These are phyloP conservation scores for Himantopus leucocephalus DNA, from an alignment of 2,113 vertebrate genomes.

Conservation along the genomic window DNA sequence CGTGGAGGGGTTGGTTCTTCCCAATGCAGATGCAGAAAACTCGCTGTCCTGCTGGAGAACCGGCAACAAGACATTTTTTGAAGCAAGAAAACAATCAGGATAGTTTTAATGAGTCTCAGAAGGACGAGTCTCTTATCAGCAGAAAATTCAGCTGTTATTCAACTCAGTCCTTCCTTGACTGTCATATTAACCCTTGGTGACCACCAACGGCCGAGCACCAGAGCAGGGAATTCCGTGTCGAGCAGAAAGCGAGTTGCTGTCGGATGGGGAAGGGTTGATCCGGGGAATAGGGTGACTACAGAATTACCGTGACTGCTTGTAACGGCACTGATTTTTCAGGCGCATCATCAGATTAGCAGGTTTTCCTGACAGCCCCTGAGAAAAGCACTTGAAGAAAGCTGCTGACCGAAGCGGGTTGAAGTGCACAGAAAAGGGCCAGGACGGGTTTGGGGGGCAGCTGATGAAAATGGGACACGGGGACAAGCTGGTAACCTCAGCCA, in stretches of 20 bases:
- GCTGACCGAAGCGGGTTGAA: too few relatives aligned
- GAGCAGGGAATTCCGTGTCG: background rate
- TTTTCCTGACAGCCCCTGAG: background rate
- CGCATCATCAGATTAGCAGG: background rate
- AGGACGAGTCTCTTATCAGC: background rate
- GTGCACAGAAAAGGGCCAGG: too few relatives aligned
- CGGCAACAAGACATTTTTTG: background rate
- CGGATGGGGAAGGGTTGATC: background rate
- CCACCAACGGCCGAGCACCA: fast-evolving
- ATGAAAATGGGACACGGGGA: too few relatives aligned
- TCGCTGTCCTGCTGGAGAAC: background rate
- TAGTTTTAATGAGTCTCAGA: background rate
- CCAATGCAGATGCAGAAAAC: background rate
- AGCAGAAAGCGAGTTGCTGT: background rate
- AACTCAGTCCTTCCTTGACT: background rate
- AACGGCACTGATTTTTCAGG: background rate
- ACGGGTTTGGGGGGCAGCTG: too few relatives aligned
- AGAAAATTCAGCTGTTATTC: background rate
- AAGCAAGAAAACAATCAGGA: background rate
- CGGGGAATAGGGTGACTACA: background rate
- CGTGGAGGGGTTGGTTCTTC: background rate
- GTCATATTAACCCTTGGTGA: background rate
- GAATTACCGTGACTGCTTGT: background rate
- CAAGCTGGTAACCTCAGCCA: too few relatives aligned
- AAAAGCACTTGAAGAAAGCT: too few relatives aligned